Percentiles rank a stretch among this genome's conserved stretches.
phyloP scores from a whole-genome alignment of 2,888 invertebrate species.

The Orgyia antiqua region DNA sequence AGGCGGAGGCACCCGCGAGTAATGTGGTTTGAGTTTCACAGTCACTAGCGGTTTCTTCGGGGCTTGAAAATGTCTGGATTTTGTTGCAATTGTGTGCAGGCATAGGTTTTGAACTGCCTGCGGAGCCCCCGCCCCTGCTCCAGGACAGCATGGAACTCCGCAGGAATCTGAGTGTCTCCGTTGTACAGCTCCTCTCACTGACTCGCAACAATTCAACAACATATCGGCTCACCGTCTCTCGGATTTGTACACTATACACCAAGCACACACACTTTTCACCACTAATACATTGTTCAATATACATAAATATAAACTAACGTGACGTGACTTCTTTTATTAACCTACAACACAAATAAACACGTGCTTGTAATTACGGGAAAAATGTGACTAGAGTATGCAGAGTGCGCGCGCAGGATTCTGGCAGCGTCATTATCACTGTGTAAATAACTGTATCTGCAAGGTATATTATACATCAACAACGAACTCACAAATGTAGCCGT shows the following conservation, averaged over 20 bases:
- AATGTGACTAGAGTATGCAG: slow-evolving; percentile 28
- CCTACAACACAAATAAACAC: slow-evolving; percentile 30
- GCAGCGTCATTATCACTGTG: slow-evolving; percentile 53
- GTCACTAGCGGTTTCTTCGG: slow-evolving; percentile 41
- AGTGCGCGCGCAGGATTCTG: slow-evolving; percentile 43
- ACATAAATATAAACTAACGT: slow-evolving; percentile 18
- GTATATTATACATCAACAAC: slow-evolving; percentile 41
- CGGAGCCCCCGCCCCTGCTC: slow-evolving; percentile 46
- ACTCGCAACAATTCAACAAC: slow-evolving; percentile 64
- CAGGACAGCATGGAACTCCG: slow-evolving; percentile 73
- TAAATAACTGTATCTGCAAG: slow-evolving; percentile 60
- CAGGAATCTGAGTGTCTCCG: slow-evolving; percentile 73
- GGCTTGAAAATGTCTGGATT: slow-evolving; percentile 30
- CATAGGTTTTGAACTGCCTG: slow-evolving; percentile 43
- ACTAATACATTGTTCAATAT: slow-evolving; percentile 11
- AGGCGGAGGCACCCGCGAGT: slow-evolving; percentile 63
- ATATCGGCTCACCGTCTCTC: slow-evolving; percentile 62
- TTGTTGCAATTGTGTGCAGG: slow-evolving; percentile 31
- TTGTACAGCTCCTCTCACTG: slow-evolving; percentile 66
- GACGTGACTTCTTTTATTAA: slow-evolving; percentile 25
- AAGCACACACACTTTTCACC: slow-evolving; percentile 41
- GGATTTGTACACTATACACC: slow-evolving; percentile 39
- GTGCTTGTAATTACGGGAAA: slow-evolving; percentile 37
- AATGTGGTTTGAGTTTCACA: slow-evolving; percentile 49
- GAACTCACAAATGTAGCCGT: slow-evolving; percentile 38